These are phyloP conservation scores for Macaria liturata DNA, from an alignment of 2,888 invertebrate genomes.

Conservation along the genomic window DNA sequence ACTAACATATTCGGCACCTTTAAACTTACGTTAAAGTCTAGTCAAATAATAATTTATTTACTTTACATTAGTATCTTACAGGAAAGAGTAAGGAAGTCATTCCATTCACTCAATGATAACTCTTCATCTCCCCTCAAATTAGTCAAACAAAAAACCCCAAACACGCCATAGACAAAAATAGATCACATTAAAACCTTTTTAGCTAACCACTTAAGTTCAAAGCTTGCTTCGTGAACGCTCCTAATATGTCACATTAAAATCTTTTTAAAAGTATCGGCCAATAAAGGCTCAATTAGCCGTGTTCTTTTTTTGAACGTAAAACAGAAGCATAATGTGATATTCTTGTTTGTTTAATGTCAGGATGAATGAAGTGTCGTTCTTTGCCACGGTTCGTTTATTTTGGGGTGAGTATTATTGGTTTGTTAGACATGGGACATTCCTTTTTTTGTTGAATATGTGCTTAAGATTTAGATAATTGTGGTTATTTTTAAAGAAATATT, in stretches of 20 bases:
- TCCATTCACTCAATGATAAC: background rate
- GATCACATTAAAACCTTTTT: conserved; percentile 31
- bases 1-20: no score
- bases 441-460: no score
- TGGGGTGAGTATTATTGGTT: background rate
- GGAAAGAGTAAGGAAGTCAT: no score
- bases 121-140: conserved; percentile 4
- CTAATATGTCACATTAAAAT: conserved; percentile 51
- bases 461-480: no score
- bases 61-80: no score
- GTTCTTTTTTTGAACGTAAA: conserved; percentile 45
- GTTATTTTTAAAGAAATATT: no score
- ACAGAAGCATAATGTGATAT: conserved; percentile 42
- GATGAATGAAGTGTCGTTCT: conserved; percentile 14
- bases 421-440: no score
- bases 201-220: conserved; percentile 47
- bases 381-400: conserved; percentile 4
- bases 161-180: conserved; percentile 20
- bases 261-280: conserved; percentile 45
- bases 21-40: no score
- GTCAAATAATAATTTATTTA: no score
- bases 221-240: conserved; percentile 45
- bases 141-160: conserved; percentile 3
- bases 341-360: conserved; percentile 36
- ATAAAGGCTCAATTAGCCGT: conserved; percentile 56